Evolutionary conservation across 2,888 invertebrate genomes (phyloP).

Genomic region (Exocentrus adspersus): DNA sequence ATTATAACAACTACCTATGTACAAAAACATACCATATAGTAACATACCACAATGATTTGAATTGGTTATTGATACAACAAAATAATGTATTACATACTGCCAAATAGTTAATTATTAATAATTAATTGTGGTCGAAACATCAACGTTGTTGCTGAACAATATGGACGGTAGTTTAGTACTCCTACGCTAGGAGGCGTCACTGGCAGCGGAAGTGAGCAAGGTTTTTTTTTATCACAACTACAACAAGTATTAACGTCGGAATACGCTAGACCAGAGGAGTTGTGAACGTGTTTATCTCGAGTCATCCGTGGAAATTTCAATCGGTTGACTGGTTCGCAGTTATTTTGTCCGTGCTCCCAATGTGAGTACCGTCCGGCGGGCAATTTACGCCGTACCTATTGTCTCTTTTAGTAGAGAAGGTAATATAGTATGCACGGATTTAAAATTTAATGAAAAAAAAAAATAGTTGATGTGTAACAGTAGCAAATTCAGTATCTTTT

Average conservation of each 20-base stretch:
- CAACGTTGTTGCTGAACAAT: conserved; percentile 36
- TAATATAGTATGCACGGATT: conserved; percentile 20
- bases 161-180: conserved; percentile 46
- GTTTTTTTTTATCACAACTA: conserved; percentile 59
- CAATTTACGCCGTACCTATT: conserved; percentile 24
- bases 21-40: no score
- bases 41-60: no score
- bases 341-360: conserved; percentile 28
- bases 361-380: conserved; percentile 31
- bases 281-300: conserved; percentile 31
- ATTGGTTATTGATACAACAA: no score
- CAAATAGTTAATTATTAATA: no score
- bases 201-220: conserved; percentile 57
- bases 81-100: no score
- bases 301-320: conserved; percentile 21
- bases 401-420: conserved; percentile 25
- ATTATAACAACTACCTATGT: no score
- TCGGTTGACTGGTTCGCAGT: conserved; percentile 38
- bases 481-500: no score
- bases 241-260: conserved; percentile 54
- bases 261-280: conserved; percentile 46
- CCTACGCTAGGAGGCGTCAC: conserved; percentile 52
- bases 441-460: no score
- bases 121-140: no score
- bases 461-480: no score